Conservation (phyloP, 2,888 invertebrate species). For the Tetranychus truncatus region DNA sequence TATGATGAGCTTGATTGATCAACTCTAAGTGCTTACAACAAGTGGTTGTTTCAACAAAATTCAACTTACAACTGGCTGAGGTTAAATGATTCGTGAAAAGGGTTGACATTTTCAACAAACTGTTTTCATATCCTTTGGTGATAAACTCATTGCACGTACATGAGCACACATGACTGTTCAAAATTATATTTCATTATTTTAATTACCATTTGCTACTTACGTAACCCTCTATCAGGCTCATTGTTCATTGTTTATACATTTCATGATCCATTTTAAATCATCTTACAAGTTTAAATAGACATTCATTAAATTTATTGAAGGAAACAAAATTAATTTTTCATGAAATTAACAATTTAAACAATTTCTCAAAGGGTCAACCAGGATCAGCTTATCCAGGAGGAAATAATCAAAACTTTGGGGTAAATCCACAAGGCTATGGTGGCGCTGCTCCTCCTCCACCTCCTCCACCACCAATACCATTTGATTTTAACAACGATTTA, state of each 20-base stretch:
- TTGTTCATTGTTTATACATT: not conserved
- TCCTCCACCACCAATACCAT: slow-evolving; percentile 5
- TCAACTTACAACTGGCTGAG: not conserved
- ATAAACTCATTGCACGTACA: not conserved
- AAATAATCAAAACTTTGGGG: not conserved
- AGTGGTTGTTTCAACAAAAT: too few relatives aligned
- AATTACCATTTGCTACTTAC: too few relatives aligned
- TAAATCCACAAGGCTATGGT: not conserved
- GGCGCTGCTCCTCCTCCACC: slow-evolving; percentile 2
- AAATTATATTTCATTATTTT: too few relatives aligned
- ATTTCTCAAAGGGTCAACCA: not conserved
- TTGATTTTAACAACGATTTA: slow-evolving; percentile 9
- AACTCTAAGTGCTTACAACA: not conserved
- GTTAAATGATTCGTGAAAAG: not conserved
- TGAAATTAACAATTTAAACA: not conserved
- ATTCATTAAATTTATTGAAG: not conserved
- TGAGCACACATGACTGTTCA: not conserved
- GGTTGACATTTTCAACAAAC: not conserved
- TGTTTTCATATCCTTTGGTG: not conserved
- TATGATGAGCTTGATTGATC: not conserved
- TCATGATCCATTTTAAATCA: not conserved
- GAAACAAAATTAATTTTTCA: not conserved
- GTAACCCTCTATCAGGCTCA: too few relatives aligned
- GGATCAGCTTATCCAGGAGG: not conserved
- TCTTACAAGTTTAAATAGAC: not conserved